phyloP scores from a whole-genome alignment of 2,113 vertebrate genomes.

The Xiphophorus maculatus region DNA sequence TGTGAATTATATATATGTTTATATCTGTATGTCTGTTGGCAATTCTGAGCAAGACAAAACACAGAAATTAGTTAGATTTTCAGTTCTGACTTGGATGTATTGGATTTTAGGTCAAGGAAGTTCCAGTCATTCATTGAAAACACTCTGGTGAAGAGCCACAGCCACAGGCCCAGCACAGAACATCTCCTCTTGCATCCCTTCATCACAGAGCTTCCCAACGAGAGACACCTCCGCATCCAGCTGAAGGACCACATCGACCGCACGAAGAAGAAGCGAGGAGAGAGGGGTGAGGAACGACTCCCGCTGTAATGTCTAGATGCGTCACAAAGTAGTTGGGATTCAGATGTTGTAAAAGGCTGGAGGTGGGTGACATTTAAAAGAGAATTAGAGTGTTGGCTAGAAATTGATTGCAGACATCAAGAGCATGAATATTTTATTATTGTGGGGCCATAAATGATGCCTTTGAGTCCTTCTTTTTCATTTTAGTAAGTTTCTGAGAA shows the following conservation, averaged over 20 bases:
- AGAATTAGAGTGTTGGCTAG: background rate
- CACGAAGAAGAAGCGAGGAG: constrained; percentile 95
- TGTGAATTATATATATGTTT: background rate
- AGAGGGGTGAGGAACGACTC: constrained; percentile 83
- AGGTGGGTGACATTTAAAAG: background rate
- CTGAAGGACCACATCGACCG: constrained; percentile 99
- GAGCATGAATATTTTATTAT: background rate
- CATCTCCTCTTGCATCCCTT: constrained; percentile 94
- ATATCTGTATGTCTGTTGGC: background rate
- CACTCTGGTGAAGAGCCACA: constrained; percentile 93
- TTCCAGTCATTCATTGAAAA: constrained; percentile 96
- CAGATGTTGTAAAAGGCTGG: no score
- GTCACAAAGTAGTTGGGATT: background rate
- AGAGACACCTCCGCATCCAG: constrained; percentile 95
- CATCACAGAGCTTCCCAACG: constrained; percentile 91
- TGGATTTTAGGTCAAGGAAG: constrained; percentile 89
- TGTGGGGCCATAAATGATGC: background rate
- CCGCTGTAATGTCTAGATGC: background rate
- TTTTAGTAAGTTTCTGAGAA: no score
- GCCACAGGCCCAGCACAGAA: constrained; percentile 90
- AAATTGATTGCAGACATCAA: background rate
- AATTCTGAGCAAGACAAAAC: background rate
- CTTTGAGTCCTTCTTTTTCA: background rate
- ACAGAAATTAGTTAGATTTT: background rate
- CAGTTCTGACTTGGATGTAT: background rate